Evolutionary conservation across 2,113 vertebrate genomes (phyloP).

Genomic region (Platichthys flesus): DNA sequence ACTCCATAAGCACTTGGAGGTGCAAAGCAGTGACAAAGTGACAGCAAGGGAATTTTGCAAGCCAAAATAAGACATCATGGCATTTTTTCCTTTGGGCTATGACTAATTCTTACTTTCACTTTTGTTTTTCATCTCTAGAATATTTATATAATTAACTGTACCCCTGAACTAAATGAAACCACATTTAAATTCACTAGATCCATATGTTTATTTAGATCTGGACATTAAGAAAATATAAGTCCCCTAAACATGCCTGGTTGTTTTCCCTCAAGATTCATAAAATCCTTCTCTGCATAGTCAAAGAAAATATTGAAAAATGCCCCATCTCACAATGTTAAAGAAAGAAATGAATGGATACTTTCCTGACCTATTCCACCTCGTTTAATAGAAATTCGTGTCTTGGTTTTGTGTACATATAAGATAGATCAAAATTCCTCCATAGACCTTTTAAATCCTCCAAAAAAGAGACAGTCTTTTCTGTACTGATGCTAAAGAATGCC

Average conservation of each 20-base stretch:
- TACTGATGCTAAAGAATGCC: constrained; percentile 23
- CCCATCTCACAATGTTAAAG: too few species aligned
- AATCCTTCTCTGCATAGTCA: neutral
- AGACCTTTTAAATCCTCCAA: neutral
- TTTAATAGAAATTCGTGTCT: neutral
- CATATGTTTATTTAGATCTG: too few species aligned
- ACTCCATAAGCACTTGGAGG: constrained; percentile 12
- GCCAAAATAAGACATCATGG: neutral
- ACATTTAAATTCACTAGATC: too few species aligned
- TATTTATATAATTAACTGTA: neutral
- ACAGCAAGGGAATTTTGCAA: constrained; percentile 10
- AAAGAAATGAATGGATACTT: too few species aligned
- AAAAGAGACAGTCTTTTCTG: neutral
- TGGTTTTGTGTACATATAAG: neutral
- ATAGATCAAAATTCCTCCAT: constrained; percentile 20
- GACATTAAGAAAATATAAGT: too few species aligned
- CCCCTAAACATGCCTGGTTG: too few species aligned
- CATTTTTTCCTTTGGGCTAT: neutral
- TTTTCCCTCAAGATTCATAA: too few species aligned
- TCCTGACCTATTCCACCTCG: too few species aligned
- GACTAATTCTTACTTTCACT: neutral
- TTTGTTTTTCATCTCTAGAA: neutral
- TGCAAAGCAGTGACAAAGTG: constrained; percentile 24
- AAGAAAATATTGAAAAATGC: neutral
- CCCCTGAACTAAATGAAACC: neutral